phyloP scores from a whole-genome alignment of 2,888 invertebrate species.

The Hydraecia micacea region DNA sequence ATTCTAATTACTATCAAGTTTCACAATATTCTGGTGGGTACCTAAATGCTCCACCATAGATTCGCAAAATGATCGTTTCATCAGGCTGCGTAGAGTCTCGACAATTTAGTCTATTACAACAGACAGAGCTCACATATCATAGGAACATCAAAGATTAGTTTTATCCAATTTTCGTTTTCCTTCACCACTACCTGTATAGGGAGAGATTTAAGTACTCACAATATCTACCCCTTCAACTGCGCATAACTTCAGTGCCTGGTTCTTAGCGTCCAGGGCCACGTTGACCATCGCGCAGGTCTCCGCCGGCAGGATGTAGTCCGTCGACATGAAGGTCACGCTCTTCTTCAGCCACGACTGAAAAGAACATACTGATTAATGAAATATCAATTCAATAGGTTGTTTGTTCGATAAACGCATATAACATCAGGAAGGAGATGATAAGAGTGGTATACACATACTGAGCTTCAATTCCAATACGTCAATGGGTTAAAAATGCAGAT shows the following conservation, averaged over 20 bases:
- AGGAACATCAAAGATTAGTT: conserved; percentile 7
- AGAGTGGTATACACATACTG: background rate
- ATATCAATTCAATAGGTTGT: background rate
- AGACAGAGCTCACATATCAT: conserved; percentile 11
- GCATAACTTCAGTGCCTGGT: conserved; percentile 98
- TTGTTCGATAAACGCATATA: background rate
- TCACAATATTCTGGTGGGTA: conserved; percentile 5
- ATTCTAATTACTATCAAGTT: conserved; percentile 16
- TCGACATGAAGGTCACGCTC: conserved; percentile 97
- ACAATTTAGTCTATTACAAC: background rate
- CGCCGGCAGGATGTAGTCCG: conserved; percentile 99
- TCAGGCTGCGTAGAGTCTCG: conserved; percentile 4
- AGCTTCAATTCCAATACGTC: background rate
- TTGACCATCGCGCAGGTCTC: conserved; percentile 99
- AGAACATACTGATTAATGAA: conserved; percentile 3
- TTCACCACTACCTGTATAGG: conserved; percentile 50
- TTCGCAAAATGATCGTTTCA: conserved; percentile 8
- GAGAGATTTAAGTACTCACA: conserved; percentile 90
- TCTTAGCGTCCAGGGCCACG: conserved; percentile 99
- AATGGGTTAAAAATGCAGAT: background rate
- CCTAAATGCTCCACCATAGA: background rate
- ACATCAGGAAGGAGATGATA: background rate
- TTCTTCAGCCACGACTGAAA: conserved; percentile 97
- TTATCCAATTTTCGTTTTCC: conserved; percentile 28
- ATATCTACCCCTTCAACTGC: conserved; percentile 98